Base-by-base conservation (phyloP, 1,140 invertebrate genomes). In the Radopholus similis region DNA sequence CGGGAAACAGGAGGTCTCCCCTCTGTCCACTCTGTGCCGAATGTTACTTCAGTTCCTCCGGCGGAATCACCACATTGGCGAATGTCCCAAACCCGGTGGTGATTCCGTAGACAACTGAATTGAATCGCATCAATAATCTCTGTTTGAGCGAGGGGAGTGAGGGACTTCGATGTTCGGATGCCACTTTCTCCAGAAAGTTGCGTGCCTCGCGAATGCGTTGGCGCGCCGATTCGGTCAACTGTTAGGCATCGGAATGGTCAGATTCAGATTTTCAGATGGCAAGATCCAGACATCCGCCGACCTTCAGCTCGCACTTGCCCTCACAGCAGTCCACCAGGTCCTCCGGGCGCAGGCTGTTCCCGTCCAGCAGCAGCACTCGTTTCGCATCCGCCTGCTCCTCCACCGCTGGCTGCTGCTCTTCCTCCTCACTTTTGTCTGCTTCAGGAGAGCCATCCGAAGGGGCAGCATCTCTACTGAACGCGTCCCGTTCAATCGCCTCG, bases 41-140 rank as follows among this genome's bases (percentile, higher is more conserved):
- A 55, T 75, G 78, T 83, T 84, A 88, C 88, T 85, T 83, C 1
- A 90, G 82, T 73, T 89, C 87, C 54, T 88, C 86, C 18, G 83
- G 83, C 21, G 82, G 77, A 58, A 90, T 89, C 6, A 85, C 83
- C 1, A 86, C 87, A 5, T 85, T 84, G 0, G 89, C 87, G 84
- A 90, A 90, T 69, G 89, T 89, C 58, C 89, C 89, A 81, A 90
- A 89, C 35, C 89, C 89, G n/a, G 89, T 90, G 4, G 88, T 90
- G 37, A 90, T 87, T 21, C 89, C 89, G 82, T 90, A 90, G 5
- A 88, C 88, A 66, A 72, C 72, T 74, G 44, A 74, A 76, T 26
- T 5, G 23, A 15, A 57, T 23, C 3, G 21, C 30, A 26, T 21
- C 2, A 58, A 56, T 40, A 32, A 28, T 15, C 4, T 42, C 74